Percentiles rank a stretch among this genome's conserved stretches.
Evolutionary conservation across 2,113 vertebrate species (phyloP).

Genomic region (Austrofundulus limnaeus): DNA sequence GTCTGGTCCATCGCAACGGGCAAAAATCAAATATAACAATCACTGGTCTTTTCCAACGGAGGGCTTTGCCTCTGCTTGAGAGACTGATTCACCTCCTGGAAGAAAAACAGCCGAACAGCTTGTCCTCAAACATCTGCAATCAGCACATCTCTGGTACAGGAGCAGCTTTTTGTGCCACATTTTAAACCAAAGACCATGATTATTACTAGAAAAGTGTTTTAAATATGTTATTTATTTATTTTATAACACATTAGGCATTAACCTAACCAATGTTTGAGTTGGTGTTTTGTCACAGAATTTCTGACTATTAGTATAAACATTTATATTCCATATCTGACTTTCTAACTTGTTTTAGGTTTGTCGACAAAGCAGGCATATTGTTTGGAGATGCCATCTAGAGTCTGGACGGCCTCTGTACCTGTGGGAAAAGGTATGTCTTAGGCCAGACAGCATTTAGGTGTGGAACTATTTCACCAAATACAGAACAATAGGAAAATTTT

Average conservation of each 20-base stretch:
- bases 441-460: background rate
- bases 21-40: conserved; percentile 19
- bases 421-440: conserved; percentile 65
- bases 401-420: conserved; percentile 72
- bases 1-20: conserved; percentile 54
- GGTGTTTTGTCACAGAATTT: background rate
- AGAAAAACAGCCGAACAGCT: conserved; percentile 54
- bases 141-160: conserved; percentile 51
- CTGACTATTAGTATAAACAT: background rate
- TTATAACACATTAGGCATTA: background rate
- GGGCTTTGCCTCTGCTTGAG: conserved; percentile 81
- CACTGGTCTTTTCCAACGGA: conserved; percentile 62
- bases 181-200: background rate
- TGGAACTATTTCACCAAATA: background rate
- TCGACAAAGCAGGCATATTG: conserved; percentile 52
- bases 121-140: conserved; percentile 46
- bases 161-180: background rate
- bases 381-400: conserved; percentile 61
- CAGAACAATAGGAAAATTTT: no score
- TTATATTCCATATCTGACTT: background rate
- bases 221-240: background rate
- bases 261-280: background rate
- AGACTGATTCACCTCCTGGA: conserved; percentile 71
- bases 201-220: background rate
- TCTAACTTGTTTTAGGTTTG: conserved; percentile 51